Percentiles rank a stretch among this genome's conserved stretches.
phyloP scores from a whole-genome alignment of 2,797 vertebrate species.

The Streptopelia turtur region DNA sequence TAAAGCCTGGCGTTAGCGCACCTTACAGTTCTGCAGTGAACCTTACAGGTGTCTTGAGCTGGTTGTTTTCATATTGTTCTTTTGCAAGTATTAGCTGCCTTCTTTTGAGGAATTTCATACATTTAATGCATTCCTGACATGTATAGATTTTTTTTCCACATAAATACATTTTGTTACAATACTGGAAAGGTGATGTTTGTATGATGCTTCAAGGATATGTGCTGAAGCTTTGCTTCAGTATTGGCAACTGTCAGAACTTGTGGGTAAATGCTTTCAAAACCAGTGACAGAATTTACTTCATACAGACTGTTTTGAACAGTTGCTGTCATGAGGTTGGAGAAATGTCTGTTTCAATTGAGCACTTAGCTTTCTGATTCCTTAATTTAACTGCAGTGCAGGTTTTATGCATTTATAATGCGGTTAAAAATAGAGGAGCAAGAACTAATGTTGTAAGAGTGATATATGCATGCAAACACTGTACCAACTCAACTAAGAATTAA shows the following conservation, averaged over 20 bases:
- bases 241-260: constrained; percentile 17
- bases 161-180: background rate
- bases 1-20: background rate
- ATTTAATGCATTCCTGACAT: background rate
- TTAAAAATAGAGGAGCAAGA: constrained; percentile 44
- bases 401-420: constrained; percentile 14
- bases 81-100: background rate
- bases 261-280: constrained; percentile 49
- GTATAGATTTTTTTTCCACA: background rate
- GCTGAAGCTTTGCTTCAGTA: background rate
- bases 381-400: constrained; percentile 45
- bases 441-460: background rate
- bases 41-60: background rate
- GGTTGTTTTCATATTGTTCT: background rate
- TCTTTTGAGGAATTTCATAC: background rate
- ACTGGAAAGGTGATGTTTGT: background rate
- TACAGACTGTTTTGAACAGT: constrained; percentile 29
- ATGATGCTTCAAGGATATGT: background rate
- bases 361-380: constrained; percentile 38
- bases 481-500: background rate
- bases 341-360: constrained; percentile 30
- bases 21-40: background rate
- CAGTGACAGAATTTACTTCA: constrained; percentile 24
- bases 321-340: constrained; percentile 25
- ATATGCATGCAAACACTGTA: background rate